Evolutionary conservation across 2,113 vertebrate genomes (phyloP).

Genomic region (Orcinus orca): DNA sequence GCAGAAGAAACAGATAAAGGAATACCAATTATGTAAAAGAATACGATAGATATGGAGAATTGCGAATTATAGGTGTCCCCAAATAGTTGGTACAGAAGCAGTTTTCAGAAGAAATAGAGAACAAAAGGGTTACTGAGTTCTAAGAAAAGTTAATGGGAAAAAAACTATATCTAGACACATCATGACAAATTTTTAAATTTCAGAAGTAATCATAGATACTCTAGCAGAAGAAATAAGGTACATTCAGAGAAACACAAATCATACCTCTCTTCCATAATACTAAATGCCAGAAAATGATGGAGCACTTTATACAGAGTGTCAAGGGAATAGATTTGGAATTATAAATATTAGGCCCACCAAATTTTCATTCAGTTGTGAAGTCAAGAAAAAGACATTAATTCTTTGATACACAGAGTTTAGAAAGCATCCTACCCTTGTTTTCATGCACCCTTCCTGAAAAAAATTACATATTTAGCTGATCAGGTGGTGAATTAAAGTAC

Average conservation of each 20-base stretch:
- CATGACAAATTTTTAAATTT: slow-evolving; percentile 35
- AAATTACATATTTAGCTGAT: not conserved
- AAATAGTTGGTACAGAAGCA: not conserved
- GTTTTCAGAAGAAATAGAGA: not conserved
- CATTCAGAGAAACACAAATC: not conserved
- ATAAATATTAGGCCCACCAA: not conserved
- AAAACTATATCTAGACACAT: not conserved
- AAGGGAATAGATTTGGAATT: not conserved
- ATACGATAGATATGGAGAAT: not conserved
- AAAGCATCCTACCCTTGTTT: not conserved
- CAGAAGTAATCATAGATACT: not conserved
- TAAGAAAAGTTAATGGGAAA: slow-evolving; percentile 10
- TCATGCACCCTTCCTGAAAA: not conserved
- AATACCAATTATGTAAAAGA: not conserved
- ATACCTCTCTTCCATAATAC: not conserved
- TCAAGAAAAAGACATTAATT: not conserved
- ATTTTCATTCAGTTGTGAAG: slow-evolving; percentile 24
- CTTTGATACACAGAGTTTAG: not conserved
- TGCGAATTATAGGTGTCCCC: not conserved
- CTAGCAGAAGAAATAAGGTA: not conserved
- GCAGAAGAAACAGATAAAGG: not conserved
- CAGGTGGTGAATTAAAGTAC: not conserved
- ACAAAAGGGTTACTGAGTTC: not conserved
- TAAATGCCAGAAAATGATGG: slow-evolving; percentile 7
- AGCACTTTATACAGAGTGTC: not conserved